Evolutionary conservation across 1,140 invertebrate genomes (phyloP), one percentile per base, ranked within the genome.

Genomic region (Zaprionus kolodkinae): DNA sequence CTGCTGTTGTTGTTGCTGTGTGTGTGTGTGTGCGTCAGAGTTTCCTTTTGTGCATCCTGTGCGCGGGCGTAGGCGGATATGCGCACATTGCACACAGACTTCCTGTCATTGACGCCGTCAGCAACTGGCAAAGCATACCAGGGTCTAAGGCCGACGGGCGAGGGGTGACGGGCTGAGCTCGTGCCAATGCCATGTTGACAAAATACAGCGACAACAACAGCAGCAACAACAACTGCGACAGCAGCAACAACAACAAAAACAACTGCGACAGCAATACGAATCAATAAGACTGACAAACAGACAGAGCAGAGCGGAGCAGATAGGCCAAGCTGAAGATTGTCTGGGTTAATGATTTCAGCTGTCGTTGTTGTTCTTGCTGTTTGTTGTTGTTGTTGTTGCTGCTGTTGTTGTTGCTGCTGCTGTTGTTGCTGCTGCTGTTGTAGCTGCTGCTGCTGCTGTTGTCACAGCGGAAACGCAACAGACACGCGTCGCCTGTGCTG

Each of bases 91-190:
- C 78, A 74, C 74, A 64, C 74, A 64, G 62, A 90, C 85, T 89
- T 89, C 85, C 85, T 88, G 85, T 83, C 85, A 85, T 79, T 88
- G 85, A 88, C 85, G 84, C 83, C 85, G 74, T 77, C 76, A 40
- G 48, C 62, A 21, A n/a, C n/a, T n/a, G n/a, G n/a, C n/a, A n/a
- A n/a, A n/a, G n/a, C n/a, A n/a, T n/a, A n/a, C n/a, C n/a, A 21
- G 21, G 21, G 21, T 21, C 21, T 21, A 21, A 21, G 21, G 45
- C 15, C 40, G 40, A 17, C 6, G 15, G n/a, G 45, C 9, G 10
- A 17, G 45, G 15, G 15, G 45, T 17, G 40, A 21, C 21, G n/a
- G 17, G 17, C 11, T 21, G 21, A 17, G 4, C 45, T 17, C 45
- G 45, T 50, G 45, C 45, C 45, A 50, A 50, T 50, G 45, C 17